Evolutionary conservation across 1,140 invertebrate species (phyloP).

Genomic region (Sinonovacula constricta): DNA sequence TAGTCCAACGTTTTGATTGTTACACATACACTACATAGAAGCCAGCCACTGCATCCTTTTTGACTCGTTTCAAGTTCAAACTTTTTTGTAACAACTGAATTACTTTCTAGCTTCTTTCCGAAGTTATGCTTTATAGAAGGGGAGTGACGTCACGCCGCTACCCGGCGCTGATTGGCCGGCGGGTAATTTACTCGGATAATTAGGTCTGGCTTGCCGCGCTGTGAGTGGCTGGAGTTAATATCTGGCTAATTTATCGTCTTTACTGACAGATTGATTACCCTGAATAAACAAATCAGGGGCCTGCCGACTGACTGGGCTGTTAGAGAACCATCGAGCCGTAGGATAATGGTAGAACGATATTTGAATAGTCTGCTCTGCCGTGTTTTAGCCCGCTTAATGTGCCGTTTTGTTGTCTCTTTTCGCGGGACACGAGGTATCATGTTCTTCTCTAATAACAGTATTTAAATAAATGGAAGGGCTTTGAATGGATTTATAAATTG

Average conservation of each 20-base stretch:
- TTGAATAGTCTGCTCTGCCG: conserved; percentile 38
- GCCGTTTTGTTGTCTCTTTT: conserved; percentile 42
- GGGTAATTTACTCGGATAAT: conserved; percentile 48
- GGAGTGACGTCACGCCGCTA: conserved; percentile 40
- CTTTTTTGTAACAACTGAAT: conserved; percentile 43
- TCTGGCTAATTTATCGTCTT: conserved; percentile 50
- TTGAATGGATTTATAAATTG: conserved; percentile 53
- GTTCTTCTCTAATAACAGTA: conserved; percentile 48
- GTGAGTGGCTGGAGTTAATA: conserved; percentile 45
- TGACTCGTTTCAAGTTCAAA: conserved; percentile 32
- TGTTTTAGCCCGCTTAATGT: conserved; percentile 17
- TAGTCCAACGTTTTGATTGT: background rate
- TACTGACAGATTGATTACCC: conserved; percentile 42
- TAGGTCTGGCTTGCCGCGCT: conserved; percentile 23
- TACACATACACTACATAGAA: conserved; percentile 2
- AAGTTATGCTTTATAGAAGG: conserved; percentile 46
- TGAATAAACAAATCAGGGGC: conserved; percentile 43
- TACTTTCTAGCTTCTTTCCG: conserved; percentile 14
- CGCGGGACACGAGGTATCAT: conserved; percentile 31
- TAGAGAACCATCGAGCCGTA: conserved; percentile 29
- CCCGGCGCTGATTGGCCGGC: conserved; percentile 14
- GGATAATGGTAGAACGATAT: conserved; percentile 36
- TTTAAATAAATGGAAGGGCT: conserved; percentile 19
- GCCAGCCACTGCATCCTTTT: conserved; percentile 10
- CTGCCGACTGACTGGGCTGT: conserved; percentile 12